Percentiles rank a stretch among this genome's conserved stretches.
phyloP scores from a whole-genome alignment of 1,140 invertebrate species.

The Euura lappo region DNA sequence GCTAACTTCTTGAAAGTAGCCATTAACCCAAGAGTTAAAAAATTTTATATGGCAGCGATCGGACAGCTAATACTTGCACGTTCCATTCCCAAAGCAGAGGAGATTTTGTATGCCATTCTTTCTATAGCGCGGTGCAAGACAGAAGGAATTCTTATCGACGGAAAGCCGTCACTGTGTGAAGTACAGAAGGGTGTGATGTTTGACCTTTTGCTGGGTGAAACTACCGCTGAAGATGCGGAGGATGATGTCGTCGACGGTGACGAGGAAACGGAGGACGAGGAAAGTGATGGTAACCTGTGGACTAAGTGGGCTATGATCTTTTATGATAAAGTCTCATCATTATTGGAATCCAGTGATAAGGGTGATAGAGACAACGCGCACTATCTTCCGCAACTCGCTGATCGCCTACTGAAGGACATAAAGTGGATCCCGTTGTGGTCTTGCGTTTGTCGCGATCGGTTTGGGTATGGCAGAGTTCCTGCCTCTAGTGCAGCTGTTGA shows the following conservation, averaged over 20 bases:
- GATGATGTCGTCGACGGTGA: background rate
- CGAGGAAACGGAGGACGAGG: background rate
- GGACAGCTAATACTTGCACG: background rate
- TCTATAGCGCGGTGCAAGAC: background rate
- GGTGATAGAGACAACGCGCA: slow-evolving; percentile 13
- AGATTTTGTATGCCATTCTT: background rate
- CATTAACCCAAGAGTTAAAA: slow-evolving; percentile 12
- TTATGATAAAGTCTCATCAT: background rate
- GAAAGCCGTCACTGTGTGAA: background rate
- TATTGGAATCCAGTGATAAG: background rate
- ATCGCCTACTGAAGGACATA: slow-evolving; percentile 12
- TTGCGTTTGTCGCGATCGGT: slow-evolving; percentile 5
- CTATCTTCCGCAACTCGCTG: slow-evolving; percentile 13
- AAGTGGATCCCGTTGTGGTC: slow-evolving; percentile 19
- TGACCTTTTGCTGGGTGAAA: background rate
- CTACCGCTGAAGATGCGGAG: background rate
- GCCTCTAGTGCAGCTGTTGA: slow-evolving; percentile 21
- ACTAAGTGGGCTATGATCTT: background rate
- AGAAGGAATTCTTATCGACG: background rate
- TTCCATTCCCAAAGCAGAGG: background rate
- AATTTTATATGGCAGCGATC: slow-evolving; percentile 18
- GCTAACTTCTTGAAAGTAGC: slow-evolving; percentile 15
- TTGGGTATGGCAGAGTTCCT: slow-evolving; percentile 22
- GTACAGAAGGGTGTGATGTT: background rate
- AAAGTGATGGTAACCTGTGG: background rate